A percentile compares a stretch with the other conserved stretches of the same genome.
phyloP scores from a whole-genome alignment of 2,888 invertebrate species.

The Gymnocheta viridis region DNA sequence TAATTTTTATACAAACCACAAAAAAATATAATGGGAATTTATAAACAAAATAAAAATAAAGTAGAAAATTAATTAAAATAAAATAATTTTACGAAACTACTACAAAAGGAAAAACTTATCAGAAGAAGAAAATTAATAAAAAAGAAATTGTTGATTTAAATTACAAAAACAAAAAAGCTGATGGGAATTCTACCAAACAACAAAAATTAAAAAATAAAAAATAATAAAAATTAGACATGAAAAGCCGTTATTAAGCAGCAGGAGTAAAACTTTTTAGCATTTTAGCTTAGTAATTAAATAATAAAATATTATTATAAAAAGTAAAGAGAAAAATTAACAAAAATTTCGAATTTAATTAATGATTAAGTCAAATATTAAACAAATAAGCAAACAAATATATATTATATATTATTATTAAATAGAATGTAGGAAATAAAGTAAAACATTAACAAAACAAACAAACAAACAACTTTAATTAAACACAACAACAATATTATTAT shows the following conservation, averaged over 20 bases:
- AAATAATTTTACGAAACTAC: conserved; percentile 71
- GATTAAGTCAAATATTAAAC: conserved; percentile 75
- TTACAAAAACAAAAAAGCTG: conserved; percentile 60
- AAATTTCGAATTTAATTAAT: conserved; percentile 81
- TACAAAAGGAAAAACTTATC: conserved; percentile 64
- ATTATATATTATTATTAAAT: conserved; percentile 61
- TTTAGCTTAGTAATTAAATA: conserved; percentile 72
- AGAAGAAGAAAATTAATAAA: conserved; percentile 70
- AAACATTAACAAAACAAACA: conserved; percentile 46
- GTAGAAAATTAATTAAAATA: conserved; percentile 66
- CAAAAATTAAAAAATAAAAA: conserved; percentile 62
- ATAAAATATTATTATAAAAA: conserved; percentile 72
- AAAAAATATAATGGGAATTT: conserved; percentile 79
- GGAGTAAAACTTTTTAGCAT: conserved; percentile 72
- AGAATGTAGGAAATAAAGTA: conserved; percentile 62
- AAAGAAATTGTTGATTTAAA: conserved; percentile 72
- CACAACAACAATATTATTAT: conserved; percentile 70
- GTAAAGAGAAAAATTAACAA: conserved; percentile 76
- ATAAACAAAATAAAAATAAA: conserved; percentile 73
- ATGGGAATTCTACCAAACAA: conserved; percentile 46
- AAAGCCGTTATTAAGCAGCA: conserved; percentile 66
- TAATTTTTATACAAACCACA: conserved; percentile 75
- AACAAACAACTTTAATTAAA: conserved; percentile 52
- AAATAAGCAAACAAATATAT: conserved; percentile 57
- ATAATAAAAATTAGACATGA: conserved; percentile 52